Percentiles rank a stretch among this genome's conserved stretches.
Conservation (phyloP, 2,888 invertebrate genomes). For the Lycia hirtaria region DNA sequence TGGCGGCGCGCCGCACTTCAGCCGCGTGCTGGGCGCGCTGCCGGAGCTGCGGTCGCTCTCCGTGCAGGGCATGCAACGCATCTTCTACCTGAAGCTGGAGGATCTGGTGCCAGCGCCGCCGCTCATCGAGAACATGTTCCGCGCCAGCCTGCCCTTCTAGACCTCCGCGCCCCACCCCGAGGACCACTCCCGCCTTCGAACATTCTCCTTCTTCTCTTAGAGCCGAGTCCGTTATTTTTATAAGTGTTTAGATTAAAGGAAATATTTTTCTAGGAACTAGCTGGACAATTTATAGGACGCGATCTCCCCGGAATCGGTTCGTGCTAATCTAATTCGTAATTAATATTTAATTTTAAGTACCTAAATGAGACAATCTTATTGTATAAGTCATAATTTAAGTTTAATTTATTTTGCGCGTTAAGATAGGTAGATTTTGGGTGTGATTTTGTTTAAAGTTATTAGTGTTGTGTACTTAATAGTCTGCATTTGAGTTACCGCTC, state of each 20-base stretch:
- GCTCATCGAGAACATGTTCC: slow-evolving; percentile 97
- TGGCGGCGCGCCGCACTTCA: slow-evolving; percentile 96
- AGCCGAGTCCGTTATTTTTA: slow-evolving; percentile 82
- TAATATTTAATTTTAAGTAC: slow-evolving; percentile 57
- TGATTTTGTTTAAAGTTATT: slow-evolving; percentile 77
- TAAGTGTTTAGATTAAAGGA: slow-evolving; percentile 78
- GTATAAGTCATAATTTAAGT: slow-evolving; percentile 69
- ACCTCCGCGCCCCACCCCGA: slow-evolving; percentile 51
- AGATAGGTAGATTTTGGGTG: slow-evolving; percentile 69
- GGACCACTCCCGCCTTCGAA: slow-evolving; percentile 80
- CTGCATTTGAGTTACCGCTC: slow-evolving; percentile 86
- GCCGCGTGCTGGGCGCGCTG: slow-evolving; percentile 95
- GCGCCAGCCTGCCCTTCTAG: slow-evolving; percentile 97
- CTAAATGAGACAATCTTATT: slow-evolving; percentile 65
- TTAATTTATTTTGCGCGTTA: slow-evolving; percentile 80
- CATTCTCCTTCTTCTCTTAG: slow-evolving; percentile 68
- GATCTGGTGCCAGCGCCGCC: slow-evolving; percentile 96
- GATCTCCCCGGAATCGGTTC: slow-evolving; percentile 83
- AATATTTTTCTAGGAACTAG: slow-evolving; percentile 81
- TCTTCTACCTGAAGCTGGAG: slow-evolving; percentile 97
- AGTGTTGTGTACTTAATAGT: slow-evolving; percentile 79
- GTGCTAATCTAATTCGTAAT: slow-evolving; percentile 55
- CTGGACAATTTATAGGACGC: slow-evolving; percentile 73
- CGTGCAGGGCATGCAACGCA: slow-evolving; percentile 96
- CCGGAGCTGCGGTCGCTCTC: slow-evolving; percentile 96